phyloP scores from a whole-genome alignment of 2,113 vertebrate genomes.

The Sarotherodon lohbergeri region DNA sequence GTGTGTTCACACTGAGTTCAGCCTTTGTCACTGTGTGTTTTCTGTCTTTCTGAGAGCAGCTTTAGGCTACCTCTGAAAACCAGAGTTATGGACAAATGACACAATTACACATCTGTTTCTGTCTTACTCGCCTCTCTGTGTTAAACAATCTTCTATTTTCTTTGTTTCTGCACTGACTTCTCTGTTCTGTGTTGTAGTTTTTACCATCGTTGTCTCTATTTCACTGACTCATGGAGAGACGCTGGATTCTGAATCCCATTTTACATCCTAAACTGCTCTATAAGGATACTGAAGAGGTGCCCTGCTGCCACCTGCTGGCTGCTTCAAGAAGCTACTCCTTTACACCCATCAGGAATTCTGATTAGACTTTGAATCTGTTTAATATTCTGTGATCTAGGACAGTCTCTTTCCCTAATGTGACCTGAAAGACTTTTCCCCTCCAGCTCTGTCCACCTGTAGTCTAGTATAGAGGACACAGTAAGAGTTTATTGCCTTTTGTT shows the following conservation, averaged over 20 bases:
- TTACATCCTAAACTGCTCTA: fast-evolving
- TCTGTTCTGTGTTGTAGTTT: background rate
- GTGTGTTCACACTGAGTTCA: no score
- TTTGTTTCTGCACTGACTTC: background rate
- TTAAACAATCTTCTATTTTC: background rate
- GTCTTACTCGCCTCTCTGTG: fast-evolving
- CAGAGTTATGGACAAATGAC: no score
- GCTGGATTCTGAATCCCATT: background rate
- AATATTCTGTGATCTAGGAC: background rate
- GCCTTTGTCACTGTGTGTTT: no score
- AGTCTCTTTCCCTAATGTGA: fast-evolving
- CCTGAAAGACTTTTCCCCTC: background rate
- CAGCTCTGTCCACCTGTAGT: background rate
- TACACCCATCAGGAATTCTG: background rate
- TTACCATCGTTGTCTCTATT: background rate
- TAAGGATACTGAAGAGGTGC: background rate
- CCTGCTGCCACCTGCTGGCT: background rate
- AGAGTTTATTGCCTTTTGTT: background rate
- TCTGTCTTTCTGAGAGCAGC: no score
- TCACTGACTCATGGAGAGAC: fast-evolving
- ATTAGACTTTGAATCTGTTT: background rate
- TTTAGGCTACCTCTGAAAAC: no score
- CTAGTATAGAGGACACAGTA: background rate
- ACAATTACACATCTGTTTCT: background rate
- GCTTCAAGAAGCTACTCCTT: fast-evolving